These are phyloP conservation scores for Bugula neritina DNA, from an alignment of 2,888 invertebrate species.

Conservation along the genomic window DNA sequence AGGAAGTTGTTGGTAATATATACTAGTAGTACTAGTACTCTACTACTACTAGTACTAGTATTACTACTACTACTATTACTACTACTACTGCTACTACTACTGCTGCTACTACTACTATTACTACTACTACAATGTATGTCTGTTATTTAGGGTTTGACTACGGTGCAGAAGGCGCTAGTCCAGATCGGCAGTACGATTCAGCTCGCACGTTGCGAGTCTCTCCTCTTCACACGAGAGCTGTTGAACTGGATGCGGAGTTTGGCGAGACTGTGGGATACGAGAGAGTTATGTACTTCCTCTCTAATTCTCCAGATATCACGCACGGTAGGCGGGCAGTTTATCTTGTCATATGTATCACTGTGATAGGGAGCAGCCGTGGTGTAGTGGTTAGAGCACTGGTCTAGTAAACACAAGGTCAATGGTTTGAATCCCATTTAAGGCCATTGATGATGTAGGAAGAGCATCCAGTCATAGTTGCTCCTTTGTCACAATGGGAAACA, in stretches of 20 bases:
- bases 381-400: too few relatives aligned
- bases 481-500: too few relatives aligned
- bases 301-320: slow-evolving; percentile 29
- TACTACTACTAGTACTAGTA: too few relatives aligned
- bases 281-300: slow-evolving; percentile 80
- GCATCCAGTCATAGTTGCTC: too few relatives aligned
- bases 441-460: too few relatives aligned
- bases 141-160: slow-evolving; percentile 33
- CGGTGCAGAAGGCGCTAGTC: slow-evolving; percentile 20
- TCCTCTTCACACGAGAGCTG: slow-evolving; percentile 84
- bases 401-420: too few relatives aligned
- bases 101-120: not conserved
- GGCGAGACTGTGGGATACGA: slow-evolving; percentile 98
- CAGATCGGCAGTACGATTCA: slow-evolving; percentile 1
- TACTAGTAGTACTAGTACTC: too few relatives aligned
- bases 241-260: slow-evolving; percentile 87
- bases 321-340: not conserved
- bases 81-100: not conserved
- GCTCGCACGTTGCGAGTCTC: slow-evolving; percentile 68
- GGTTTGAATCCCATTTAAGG: too few relatives aligned
- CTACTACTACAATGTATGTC: not conserved
- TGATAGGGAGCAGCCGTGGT: too few relatives aligned
- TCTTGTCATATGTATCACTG: not conserved
- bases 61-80: not conserved
- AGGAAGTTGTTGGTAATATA: slow-evolving; percentile 85